These are phyloP conservation scores for Cryptoprocta ferox DNA, from an alignment of 2,797 vertebrate genomes.

Conservation along the genomic window DNA sequence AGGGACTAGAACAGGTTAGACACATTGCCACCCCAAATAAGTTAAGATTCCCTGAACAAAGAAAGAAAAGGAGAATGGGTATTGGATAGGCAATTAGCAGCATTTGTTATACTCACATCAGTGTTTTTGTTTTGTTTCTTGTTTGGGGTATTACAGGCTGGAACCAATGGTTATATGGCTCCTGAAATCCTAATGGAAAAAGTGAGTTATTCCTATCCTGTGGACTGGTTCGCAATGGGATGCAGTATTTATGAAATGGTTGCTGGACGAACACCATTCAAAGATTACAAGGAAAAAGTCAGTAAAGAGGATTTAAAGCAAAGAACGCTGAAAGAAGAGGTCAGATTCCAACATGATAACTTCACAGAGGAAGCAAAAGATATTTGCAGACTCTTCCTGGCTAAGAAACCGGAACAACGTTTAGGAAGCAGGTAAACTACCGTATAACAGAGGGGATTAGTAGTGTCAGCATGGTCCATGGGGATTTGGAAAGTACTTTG, in stretches of 20 bases:
- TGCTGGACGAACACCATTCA: conserved; percentile 95
- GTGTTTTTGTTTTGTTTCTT: background rate
- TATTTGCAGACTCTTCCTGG: conserved; percentile 93
- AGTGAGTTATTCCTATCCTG: conserved; percentile 92
- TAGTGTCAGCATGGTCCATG: background rate
- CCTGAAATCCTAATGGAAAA: conserved; percentile 94
- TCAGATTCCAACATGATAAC: conserved; percentile 91
- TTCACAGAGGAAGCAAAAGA: conserved; percentile 92
- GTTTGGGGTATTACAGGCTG: conserved; percentile 88
- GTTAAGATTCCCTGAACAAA: background rate
- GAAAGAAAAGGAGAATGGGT: background rate
- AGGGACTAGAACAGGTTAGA: background rate
- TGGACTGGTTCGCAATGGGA: conserved; percentile 98
- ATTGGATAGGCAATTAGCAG: background rate
- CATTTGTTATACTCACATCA: background rate
- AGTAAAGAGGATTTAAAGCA: conserved; percentile 95
- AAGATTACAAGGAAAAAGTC: conserved; percentile 93
- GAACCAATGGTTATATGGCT: conserved; percentile 97
- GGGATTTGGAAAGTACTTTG: background rate
- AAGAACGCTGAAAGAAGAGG: conserved; percentile 93
- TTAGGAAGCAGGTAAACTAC: conserved; percentile 93
- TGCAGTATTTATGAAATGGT: conserved; percentile 98
- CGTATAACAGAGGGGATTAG: no score
- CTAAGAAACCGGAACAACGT: conserved; percentile 92
- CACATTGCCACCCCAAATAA: background rate